Evolutionary conservation across 1,140 invertebrate genomes (phyloP).

Genomic region (Drosophila santomea): DNA sequence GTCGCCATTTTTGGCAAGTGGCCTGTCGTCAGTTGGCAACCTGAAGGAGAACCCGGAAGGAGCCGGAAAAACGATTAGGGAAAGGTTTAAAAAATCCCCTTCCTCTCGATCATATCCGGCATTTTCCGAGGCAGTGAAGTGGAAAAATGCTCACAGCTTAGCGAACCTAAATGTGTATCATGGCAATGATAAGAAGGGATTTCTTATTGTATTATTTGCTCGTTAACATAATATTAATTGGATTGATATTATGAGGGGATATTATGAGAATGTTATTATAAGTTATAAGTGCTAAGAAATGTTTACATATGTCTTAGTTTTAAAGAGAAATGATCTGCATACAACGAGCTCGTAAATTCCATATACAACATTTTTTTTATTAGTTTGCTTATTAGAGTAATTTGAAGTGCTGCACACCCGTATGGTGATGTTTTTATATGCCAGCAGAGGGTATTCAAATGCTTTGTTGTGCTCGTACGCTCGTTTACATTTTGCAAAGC

Average conservation of each 20-base stretch:
- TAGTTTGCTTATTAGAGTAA: too few relatives aligned
- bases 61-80: conserved; percentile 10
- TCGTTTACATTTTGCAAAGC: conserved; percentile 3
- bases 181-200: not conserved
- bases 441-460: conserved; percentile 1
- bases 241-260: not conserved
- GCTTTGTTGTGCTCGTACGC: not conserved
- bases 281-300: too few relatives aligned
- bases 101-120: not conserved
- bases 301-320: too few relatives aligned
- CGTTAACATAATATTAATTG: not conserved
- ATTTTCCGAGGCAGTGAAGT: not conserved
- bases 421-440: not conserved
- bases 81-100: conserved; percentile 1
- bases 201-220: not conserved
- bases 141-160: not conserved
- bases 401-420: too few relatives aligned
- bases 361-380: too few relatives aligned
- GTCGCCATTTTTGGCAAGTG: not conserved
- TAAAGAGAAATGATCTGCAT: too few relatives aligned
- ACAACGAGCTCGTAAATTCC: too few relatives aligned
- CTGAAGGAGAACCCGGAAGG: not conserved
- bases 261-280: not conserved
- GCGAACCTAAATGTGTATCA: not conserved
- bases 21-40: conserved; percentile 6